Conservation (phyloP, 2,888 invertebrate genomes). For the Epinotia brunnichana region DNA sequence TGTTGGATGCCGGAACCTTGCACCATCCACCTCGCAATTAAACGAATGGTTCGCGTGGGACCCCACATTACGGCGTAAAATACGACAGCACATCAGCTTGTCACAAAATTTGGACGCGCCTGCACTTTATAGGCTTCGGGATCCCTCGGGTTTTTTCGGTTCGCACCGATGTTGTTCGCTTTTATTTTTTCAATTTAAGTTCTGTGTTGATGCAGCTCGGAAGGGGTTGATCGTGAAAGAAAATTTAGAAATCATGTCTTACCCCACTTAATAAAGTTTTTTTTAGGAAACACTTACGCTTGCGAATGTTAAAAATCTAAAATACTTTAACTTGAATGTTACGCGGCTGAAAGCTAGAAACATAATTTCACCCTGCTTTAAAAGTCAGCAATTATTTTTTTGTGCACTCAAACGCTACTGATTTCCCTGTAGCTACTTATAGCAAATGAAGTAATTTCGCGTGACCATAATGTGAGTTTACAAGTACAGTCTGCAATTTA, state of each 20-base stretch:
- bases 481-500: constrained; percentile 29
- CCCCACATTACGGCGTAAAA: constrained; percentile 43
- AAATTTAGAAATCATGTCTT: no score
- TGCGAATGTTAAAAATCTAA: no score
- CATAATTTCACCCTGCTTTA: constrained; percentile 3
- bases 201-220: constrained; percentile 19
- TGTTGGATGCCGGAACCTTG: constrained; percentile 4
- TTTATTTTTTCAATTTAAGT: constrained; percentile 34
- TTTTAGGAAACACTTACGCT: no score
- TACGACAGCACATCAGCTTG: constrained; percentile 35
- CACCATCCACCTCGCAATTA: constrained; percentile 36
- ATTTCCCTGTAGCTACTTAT: constrained; percentile 33
- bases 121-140: constrained; percentile 41
- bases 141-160: constrained; percentile 24
- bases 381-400: constrained; percentile 24
- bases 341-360: neutral
- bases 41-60: constrained; percentile 30
- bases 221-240: no score
- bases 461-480: constrained; percentile 27
- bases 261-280: no score
- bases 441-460: constrained; percentile 43
- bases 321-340: neutral
- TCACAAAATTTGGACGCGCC: constrained; percentile 44
- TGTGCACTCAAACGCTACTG: constrained; percentile 18
- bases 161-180: constrained; percentile 23